Conservation (phyloP, 1,140 invertebrate genomes). For the Zeugodacus cucurbitae region DNA sequence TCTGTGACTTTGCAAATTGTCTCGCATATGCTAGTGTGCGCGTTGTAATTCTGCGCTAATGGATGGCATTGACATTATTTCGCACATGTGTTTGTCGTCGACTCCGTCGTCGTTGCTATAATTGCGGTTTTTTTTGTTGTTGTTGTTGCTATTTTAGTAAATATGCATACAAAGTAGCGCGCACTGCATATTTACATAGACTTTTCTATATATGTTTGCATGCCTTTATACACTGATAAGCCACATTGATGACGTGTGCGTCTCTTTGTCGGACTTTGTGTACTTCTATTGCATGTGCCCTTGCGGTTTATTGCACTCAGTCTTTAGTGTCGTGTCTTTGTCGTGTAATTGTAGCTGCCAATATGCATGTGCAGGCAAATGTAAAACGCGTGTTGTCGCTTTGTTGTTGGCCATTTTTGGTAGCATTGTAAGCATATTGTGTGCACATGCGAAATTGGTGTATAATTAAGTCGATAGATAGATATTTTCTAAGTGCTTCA, state of each 20-base stretch:
- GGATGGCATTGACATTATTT: conserved; percentile 35
- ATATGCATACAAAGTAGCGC: neutral
- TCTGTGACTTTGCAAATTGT: neutral
- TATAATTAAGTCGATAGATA: too few relatives aligned
- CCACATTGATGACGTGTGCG: neutral
- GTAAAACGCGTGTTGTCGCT: neutral
- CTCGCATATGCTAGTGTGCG: neutral
- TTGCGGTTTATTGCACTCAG: conserved; percentile 2
- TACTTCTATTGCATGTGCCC: neutral
- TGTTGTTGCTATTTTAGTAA: conserved; percentile 4
- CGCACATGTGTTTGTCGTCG: neutral
- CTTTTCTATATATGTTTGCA: neutral
- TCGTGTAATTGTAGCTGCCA: neutral
- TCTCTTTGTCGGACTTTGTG: neutral
- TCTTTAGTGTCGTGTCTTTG: neutral
- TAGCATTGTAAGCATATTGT: neutral
- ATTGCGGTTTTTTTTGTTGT: neutral
- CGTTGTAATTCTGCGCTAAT: conserved; percentile 17
- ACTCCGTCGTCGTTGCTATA: neutral
- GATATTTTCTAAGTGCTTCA: neutral
- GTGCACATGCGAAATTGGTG: neutral
- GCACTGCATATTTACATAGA: neutral
- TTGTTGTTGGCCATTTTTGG: neutral
- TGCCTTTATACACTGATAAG: neutral
- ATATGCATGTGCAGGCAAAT: neutral